Evolutionary conservation across 2,113 vertebrate species (phyloP), one percentile per base, ranked within the genome.

Genomic region (Picathartes gymnocephalus): DNA sequence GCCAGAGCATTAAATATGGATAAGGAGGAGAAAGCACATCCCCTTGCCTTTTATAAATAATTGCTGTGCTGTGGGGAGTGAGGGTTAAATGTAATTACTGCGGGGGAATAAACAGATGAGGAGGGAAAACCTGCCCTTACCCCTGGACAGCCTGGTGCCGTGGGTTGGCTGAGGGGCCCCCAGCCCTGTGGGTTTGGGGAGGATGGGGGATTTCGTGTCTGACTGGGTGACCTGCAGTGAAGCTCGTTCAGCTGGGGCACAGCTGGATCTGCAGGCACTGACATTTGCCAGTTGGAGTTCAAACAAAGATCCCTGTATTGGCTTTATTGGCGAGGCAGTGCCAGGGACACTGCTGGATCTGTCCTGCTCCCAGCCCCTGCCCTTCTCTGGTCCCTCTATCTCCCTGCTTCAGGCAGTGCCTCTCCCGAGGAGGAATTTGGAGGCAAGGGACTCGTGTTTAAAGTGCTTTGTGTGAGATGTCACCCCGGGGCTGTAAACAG

Each of bases 271-370:
- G 33, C 88, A 8, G 56, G 68, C 22, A 0, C 89, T 95, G 95
- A 91, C 92, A 88, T 95, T 96, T 94, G 80, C 86, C 30, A 39
- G 39, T 56, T 0, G 12, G 50, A 73, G 71, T 53, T 93, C 91
- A 92, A 86, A 96, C 92, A 95, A 94, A 93, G 94, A 31, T 81
- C 76, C 60, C 81, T 84, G 88, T 93, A 58, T 92, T 1, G 44
- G 80, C 21, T 47, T 79, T 37, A 33, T 6, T 14, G 53, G 85
- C 1, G 4, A 51, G 60, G 92, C 89, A 42, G 86, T 6, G 16
- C 72, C 35, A 27, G 92, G 68, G 76, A 95, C 78, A 35, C 81
- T 79, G 87, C 78, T 85, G 70, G 70, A 76, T 62, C 78, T 84
- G 70, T 92, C 89, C 92, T 84, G 68, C 47, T 33, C 30, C 58